Evolutionary conservation across 2,113 vertebrate genomes (phyloP), one percentile per base, ranked within the genome.

Genomic region (Gymnocephalus cernua): DNA sequence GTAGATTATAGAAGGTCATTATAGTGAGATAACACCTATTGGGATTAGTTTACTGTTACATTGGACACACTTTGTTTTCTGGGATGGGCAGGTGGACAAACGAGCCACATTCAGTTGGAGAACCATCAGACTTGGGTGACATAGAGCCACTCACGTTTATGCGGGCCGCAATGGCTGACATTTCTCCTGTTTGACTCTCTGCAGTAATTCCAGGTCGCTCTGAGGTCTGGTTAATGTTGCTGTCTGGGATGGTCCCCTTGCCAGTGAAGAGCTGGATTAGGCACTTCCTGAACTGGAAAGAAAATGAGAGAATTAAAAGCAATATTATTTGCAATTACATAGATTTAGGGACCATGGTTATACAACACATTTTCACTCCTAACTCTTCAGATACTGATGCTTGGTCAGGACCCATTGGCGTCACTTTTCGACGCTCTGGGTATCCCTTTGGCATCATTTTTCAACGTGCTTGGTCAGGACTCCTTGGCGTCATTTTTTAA

Each of bases 201-300:
- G 23, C 93, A 1, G 89, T 93, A 1, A 91, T 81, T 23, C 71
- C 85, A 1, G 80, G 94, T 54, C 92, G 92, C 32, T 96, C 94
- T 21, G 94, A 91, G 38, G 94, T 86, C 10, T 84, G 92, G 74
- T 96, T 96, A 66, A 83, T 0, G 48, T 94, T 93, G 74, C 87
- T 84, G 12, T 95, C 95, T 0, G 72, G 77, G 16, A 88, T 64
- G 47, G 76, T 79, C 21, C 19, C 65, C 54, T 50, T 70, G 79
- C 95, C 96, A 18, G 88, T 93, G 78, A 96, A 95, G 87, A 96
- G 93, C 83, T 96, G 94, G 78, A 96, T 89, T 56, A 97, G 88
- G 89, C 96, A 97, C 83, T 95, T 96, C 76, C 95, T 95, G 91
- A 98, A 98, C 97, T 98, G 87, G 18, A 92, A 19, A 84, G 76